Conservation (phyloP, 2,797 vertebrate genomes). For the Myotis findleyi region DNA sequence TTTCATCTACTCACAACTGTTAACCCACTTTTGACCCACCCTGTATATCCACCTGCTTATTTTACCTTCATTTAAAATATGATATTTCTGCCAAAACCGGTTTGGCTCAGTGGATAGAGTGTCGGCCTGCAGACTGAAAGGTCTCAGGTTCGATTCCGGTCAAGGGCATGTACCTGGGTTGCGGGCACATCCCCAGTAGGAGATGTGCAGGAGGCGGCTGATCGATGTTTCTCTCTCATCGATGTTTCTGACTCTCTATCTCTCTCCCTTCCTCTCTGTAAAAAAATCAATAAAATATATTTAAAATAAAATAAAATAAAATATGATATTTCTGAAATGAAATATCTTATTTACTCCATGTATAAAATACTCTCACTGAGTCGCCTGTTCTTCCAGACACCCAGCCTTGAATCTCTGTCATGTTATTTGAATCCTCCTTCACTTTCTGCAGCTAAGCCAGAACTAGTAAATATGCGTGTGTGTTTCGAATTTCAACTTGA, state of each 20-base stretch:
- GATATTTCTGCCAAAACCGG: neutral
- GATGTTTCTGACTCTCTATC: no score
- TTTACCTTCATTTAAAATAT: constrained; percentile 14
- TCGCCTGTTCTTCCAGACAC: neutral
- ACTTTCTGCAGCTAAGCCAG: neutral
- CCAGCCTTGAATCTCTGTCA: neutral
- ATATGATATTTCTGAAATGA: neutral
- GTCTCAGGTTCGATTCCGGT: no score
- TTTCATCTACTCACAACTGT: neutral
- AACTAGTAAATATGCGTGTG: neutral
- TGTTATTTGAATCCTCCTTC: neutral
- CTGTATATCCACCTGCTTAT: neutral
- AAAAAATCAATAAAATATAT: no score
- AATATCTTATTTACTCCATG: neutral
- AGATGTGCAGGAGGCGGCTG: no score
- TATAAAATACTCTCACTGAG: neutral
- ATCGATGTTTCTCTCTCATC: no score
- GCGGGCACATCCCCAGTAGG: no score
- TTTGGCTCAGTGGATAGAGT: no score
- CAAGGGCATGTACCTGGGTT: no score
- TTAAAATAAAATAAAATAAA: neutral
- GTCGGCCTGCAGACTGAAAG: no score
- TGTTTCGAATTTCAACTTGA: neutral
- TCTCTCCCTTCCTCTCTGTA: no score
- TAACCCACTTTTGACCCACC: neutral